phyloP scores from a whole-genome alignment of 1,140 invertebrate species.

The Drosophila oshimai region DNA sequence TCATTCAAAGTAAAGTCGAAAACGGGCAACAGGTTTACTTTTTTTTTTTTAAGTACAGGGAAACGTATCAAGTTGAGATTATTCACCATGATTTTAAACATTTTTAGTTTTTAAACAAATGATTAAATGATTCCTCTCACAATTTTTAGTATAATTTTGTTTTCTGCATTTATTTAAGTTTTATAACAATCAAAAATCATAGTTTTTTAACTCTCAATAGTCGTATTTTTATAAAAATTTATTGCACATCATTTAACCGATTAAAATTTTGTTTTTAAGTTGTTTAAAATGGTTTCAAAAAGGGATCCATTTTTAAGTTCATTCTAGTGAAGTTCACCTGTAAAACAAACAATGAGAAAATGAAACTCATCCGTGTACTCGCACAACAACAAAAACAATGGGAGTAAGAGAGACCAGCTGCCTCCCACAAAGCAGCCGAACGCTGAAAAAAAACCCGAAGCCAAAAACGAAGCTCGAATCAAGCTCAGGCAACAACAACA shows the following conservation, averaged over 20 bases:
- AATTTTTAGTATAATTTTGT: not conserved
- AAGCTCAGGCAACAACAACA: not conserved
- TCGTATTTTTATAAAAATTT: no score
- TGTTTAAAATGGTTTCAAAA: not conserved
- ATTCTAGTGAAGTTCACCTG: not conserved
- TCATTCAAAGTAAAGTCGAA: slow-evolving; percentile 61
- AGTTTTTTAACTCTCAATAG: no score
- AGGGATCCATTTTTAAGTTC: not conserved
- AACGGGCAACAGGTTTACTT: slow-evolving; percentile 63
- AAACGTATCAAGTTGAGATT: slow-evolving; percentile 9
- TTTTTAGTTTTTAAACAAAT: no score
- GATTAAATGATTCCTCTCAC: no score
- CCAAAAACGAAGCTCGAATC: slow-evolving; percentile 26
- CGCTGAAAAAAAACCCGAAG: slow-evolving; percentile 7
- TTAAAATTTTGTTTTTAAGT: not conserved
- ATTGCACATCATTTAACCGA: no score
- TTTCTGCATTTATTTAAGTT: no score
- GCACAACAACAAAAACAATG: slow-evolving; percentile 31
- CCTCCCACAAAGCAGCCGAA: slow-evolving; percentile 41
- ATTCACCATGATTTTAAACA: not conserved
- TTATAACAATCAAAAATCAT: no score
- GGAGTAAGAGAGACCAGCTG: slow-evolving; percentile 25
- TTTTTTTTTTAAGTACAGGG: slow-evolving; percentile 19
- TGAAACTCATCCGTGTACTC: slow-evolving; percentile 74
- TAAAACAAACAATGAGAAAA: slow-evolving; percentile 68